phyloP scores from a whole-genome alignment of 2,888 invertebrate species.

The Stomorhina lunata region DNA sequence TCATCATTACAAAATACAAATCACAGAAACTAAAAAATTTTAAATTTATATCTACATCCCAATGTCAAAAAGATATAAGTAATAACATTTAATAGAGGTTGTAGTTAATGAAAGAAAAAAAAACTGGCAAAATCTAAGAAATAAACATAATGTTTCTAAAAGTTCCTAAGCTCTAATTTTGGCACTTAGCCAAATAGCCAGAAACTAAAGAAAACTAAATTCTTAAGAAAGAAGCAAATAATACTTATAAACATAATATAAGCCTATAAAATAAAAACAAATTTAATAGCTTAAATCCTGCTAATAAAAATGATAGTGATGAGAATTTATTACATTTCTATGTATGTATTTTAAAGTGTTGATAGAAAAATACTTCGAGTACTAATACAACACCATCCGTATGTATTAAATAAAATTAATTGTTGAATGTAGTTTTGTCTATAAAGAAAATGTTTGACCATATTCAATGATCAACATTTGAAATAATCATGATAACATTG shows the following conservation, averaged over 20 bases:
- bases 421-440: not conserved
- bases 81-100: too few species aligned
- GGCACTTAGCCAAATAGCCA: too few species aligned
- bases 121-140: too few species aligned
- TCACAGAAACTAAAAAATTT: too few species aligned
- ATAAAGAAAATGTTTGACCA: too few species aligned
- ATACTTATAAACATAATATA: not conserved
- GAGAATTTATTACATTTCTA: not conserved
- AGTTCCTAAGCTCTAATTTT: too few species aligned
- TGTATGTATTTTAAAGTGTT: not conserved
- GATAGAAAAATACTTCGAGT: not conserved
- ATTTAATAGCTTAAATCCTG: not conserved
- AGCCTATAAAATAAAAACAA: not conserved
- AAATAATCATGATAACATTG: not conserved
- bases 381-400: too few species aligned
- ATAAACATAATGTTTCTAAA: too few species aligned
- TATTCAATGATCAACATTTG: not conserved
- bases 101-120: too few species aligned
- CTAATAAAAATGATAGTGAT: not conserved
- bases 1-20: too few species aligned
- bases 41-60: too few species aligned
- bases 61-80: too few species aligned
- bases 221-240: not conserved
- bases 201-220: not conserved
- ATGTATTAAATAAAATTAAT: not conserved